Evolutionary conservation across 1,140 invertebrate species (phyloP).

Genomic region (Papilio polytes): DNA sequence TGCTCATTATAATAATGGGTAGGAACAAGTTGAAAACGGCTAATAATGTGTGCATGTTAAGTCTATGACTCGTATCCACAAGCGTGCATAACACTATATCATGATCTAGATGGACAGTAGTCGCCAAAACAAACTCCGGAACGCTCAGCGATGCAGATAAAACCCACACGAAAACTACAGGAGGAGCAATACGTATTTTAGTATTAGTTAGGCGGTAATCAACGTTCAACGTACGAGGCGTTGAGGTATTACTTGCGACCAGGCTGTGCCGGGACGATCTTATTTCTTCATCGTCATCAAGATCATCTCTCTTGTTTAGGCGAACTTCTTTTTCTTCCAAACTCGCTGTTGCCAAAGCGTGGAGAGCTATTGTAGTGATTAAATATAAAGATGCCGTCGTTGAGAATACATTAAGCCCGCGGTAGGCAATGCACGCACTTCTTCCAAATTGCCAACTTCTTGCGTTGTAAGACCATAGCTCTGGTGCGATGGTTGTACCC

Average conservation of each 20-base stretch:
- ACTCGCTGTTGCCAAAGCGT: conserved; percentile 83
- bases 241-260: conserved; percentile 76
- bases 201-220: conserved; percentile 75
- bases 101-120: conserved; percentile 62
- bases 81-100: conserved; percentile 68
- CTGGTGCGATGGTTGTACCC: conserved; percentile 73
- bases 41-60: conserved; percentile 75
- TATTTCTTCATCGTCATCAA: conserved; percentile 82
- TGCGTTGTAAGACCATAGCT: conserved; percentile 79
- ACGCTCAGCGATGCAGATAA: conserved; percentile 83
- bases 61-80: conserved; percentile 68
- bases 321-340: conserved; percentile 67
- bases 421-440: conserved; percentile 77
- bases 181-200: conserved; percentile 78
- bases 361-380: conserved; percentile 81
- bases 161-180: conserved; percentile 83
- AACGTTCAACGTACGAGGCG: conserved; percentile 77
- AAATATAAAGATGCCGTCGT: conserved; percentile 83
- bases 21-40: conserved; percentile 76
- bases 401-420: conserved; percentile 81
- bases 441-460: conserved; percentile 81
- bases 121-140: conserved; percentile 81
- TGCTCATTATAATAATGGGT: conserved; percentile 66
- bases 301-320: conserved; percentile 65
- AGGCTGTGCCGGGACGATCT: conserved; percentile 79